phyloP scores from a whole-genome alignment of 2,797 vertebrate genomes.

The Gobio occitaniae region DNA sequence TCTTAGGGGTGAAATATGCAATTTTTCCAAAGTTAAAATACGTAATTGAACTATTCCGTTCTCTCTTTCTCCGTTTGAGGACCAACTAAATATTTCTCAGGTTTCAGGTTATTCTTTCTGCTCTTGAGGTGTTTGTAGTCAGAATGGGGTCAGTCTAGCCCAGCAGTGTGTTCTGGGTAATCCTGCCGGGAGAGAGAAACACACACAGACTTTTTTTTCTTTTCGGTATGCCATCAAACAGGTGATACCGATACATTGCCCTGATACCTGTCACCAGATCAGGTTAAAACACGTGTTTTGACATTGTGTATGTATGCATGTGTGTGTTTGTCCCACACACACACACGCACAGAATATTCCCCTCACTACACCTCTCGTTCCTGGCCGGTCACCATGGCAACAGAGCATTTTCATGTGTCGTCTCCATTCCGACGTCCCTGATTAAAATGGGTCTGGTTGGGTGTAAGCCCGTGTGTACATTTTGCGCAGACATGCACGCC shows the following conservation, averaged over 20 bases:
- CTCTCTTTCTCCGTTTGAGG: neutral
- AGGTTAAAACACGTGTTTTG: neutral
- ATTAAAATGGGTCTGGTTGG: constrained; percentile 59
- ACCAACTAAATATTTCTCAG: constrained; percentile 16
- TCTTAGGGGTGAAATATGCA: neutral
- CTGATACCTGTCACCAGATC: constrained; percentile 17
- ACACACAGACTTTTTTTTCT: neutral
- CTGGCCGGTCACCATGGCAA: constrained; percentile 66
- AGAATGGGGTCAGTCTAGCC: constrained; percentile 50
- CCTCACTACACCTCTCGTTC: constrained; percentile 53
- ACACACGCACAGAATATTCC: constrained; percentile 28
- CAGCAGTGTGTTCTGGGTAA: constrained; percentile 29
- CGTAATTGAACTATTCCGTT: neutral
- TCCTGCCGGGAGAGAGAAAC: constrained; percentile 24
- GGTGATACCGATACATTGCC: neutral
- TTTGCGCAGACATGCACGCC: neutral
- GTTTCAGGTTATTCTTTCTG: constrained; percentile 40
- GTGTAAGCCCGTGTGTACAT: constrained; percentile 4
- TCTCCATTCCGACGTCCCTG: constrained; percentile 63
- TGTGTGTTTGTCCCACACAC: constrained; percentile 11
- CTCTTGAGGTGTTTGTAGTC: constrained; percentile 29
- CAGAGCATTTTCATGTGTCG: constrained; percentile 60
- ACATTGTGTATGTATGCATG: neutral
- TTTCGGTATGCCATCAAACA: constrained; percentile 7
- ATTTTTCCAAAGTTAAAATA: neutral